These are phyloP conservation scores for Morone chrysops DNA, from an alignment of 2,113 vertebrate species.

Conservation along the genomic window DNA sequence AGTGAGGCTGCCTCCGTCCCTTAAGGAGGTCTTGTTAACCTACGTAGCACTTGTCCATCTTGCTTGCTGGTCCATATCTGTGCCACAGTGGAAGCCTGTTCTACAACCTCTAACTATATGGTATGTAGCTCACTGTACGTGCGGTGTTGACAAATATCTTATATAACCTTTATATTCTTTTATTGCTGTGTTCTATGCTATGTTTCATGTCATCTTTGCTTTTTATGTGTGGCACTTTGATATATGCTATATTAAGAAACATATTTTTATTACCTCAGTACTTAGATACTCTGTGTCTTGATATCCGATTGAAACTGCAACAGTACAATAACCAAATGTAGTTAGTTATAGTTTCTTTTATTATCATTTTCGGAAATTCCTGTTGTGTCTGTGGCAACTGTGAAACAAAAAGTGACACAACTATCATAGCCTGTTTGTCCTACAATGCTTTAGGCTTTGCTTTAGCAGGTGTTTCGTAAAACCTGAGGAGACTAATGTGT, in stretches of 20 bases:
- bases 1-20: constrained; percentile 2
- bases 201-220: too few relatives aligned
- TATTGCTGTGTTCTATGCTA: too few relatives aligned
- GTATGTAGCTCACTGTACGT: background rate
- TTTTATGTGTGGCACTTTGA: too few relatives aligned
- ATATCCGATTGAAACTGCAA: background rate
- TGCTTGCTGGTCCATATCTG: background rate
- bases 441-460: background rate
- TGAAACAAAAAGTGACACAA: background rate
- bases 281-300: background rate
- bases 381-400: background rate
- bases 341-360: background rate
- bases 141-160: background rate
- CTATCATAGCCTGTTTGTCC: background rate
- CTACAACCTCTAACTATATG: background rate
- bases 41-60: constrained; percentile 12
- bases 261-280: too few relatives aligned
- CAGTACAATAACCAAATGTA: background rate
- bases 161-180: too few relatives aligned
- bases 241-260: too few relatives aligned
- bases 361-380: background rate
- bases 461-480: constrained; percentile 13
- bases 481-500: constrained; percentile 4
- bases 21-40: constrained; percentile 31
- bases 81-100: background rate